Evolutionary conservation across 2,888 invertebrate genomes (phyloP), one percentile per base, ranked within the genome.

Genomic region (Gastrophysa polygoni): DNA sequence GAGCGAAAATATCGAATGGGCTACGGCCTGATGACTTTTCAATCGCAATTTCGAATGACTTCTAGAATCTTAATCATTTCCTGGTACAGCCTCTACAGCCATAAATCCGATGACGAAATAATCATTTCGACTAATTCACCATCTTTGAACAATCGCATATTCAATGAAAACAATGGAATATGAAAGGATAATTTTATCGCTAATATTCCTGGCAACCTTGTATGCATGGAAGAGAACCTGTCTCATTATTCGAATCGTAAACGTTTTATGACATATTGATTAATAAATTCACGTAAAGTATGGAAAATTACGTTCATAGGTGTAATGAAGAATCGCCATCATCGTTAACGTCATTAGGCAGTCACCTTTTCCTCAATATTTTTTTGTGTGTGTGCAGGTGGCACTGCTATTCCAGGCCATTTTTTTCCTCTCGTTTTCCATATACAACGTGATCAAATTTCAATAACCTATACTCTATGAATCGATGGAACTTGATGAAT

Each of bases 181-280:
- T 24, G 49, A 57, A 57, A 49, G 38, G 49, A 49, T 57, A 47
- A 48, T 49, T 48, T 48, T 34, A 52, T 18, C 38, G 21, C 8
- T 52, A 32, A 50, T 49, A n/a, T 14, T n/a, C 49, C 21, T 38
- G 8, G 48, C 49, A 49, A 38, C 57, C 57, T 57, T 48, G 57
- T 47, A 18, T 11, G 18, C 28, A 32, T 38, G 38, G 24, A 38
- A 57, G 34, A 57, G 34, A 57, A 57, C 49, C 47, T 32, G 49
- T 17, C 38, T 38, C 6, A 38, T 43, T 43, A 57, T 46, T 48
- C 32, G 46, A 47, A 57, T 57, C 57, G 38, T 62, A 63, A 60
- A 63, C 24, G 32, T 56, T 67, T 67, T 65, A 63, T 50, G 57
- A 49, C 59, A 57, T 48, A 66, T 60, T 63, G 58, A 67, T 63